Percentiles rank a stretch among this genome's conserved stretches.
Conservation (phyloP, 2,888 invertebrate species). For the Theretra japonica region DNA sequence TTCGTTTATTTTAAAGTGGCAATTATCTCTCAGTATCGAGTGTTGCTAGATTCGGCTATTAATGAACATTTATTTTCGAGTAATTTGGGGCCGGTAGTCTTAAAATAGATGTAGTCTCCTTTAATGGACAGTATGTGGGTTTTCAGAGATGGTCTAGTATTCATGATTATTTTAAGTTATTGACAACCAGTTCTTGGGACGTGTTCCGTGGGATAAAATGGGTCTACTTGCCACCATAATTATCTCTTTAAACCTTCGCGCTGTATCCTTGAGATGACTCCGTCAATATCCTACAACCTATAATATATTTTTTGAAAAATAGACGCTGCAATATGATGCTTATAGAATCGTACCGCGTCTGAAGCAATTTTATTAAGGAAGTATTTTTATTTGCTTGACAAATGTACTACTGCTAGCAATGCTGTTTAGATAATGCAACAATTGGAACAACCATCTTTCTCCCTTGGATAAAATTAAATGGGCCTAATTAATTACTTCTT, state of each 20-base stretch:
- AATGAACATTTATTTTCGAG: neutral
- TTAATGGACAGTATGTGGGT: neutral
- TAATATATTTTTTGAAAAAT: too few relatives aligned
- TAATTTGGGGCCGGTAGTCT: neutral
- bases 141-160: neutral
- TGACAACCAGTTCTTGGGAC: neutral
- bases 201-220: neutral
- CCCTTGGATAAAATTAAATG: too few relatives aligned
- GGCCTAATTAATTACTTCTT: too few relatives aligned
- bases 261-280: neutral
- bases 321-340: too few relatives aligned
- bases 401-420: too few relatives aligned
- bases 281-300: neutral
- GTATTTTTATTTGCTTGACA: too few relatives aligned
- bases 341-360: too few relatives aligned
- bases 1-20: constrained; percentile 36
- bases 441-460: too few relatives aligned
- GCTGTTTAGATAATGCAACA: too few relatives aligned
- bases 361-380: too few relatives aligned
- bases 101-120: neutral
- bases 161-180: neutral
- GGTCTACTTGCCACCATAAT: constrained; percentile 3
- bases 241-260: neutral
- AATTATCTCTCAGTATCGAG: constrained; percentile 32
- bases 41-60: constrained; percentile 11